Percentiles rank a stretch among this genome's conserved stretches.
These are phyloP conservation scores for Bombyx mandarina DNA, from an alignment of 1,140 invertebrate species.

Conservation along the genomic window DNA sequence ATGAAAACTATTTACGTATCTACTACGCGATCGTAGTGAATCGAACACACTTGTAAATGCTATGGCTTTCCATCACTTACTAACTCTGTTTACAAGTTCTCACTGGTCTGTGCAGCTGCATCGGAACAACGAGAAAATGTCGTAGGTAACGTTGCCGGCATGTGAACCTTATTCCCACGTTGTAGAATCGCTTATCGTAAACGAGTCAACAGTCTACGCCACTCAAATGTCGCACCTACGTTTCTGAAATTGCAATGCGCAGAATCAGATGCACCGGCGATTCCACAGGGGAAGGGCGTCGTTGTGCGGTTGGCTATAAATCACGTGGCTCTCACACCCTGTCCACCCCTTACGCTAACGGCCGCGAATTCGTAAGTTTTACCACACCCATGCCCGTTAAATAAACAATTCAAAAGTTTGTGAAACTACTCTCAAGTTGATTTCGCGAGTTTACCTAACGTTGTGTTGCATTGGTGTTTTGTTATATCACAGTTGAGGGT, in stretches of 20 bases:
- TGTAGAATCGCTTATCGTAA: slow-evolving; percentile 7
- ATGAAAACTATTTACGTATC: slow-evolving; percentile 1
- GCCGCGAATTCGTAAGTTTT: slow-evolving; percentile 21
- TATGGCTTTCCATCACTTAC: background rate
- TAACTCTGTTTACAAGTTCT: background rate
- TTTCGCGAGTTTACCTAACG: slow-evolving; percentile 15
- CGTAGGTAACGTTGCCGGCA: background rate
- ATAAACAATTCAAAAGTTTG: slow-evolving; percentile 18
- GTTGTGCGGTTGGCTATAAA: slow-evolving; percentile 24
- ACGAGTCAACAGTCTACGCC: background rate
- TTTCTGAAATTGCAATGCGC: slow-evolving; percentile 17
- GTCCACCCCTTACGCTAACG: slow-evolving; percentile 10
- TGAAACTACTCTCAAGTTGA: background rate
- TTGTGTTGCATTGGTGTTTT: slow-evolving; percentile 40
- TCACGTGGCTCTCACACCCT: slow-evolving; percentile 34
- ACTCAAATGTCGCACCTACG: slow-evolving; percentile 17
- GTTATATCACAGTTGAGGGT: slow-evolving; percentile 51
- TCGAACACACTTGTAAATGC: background rate
- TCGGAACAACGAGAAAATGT: slow-evolving; percentile 7
- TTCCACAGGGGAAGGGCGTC: slow-evolving; percentile 17
- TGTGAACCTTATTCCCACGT: background rate
- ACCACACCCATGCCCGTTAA: slow-evolving; percentile 38
- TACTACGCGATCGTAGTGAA: slow-evolving; percentile 1
- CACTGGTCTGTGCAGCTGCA: background rate
- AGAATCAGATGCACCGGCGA: slow-evolving; percentile 29